Conservation (phyloP, 2,888 invertebrate genomes). For the Spodoptera picta region DNA sequence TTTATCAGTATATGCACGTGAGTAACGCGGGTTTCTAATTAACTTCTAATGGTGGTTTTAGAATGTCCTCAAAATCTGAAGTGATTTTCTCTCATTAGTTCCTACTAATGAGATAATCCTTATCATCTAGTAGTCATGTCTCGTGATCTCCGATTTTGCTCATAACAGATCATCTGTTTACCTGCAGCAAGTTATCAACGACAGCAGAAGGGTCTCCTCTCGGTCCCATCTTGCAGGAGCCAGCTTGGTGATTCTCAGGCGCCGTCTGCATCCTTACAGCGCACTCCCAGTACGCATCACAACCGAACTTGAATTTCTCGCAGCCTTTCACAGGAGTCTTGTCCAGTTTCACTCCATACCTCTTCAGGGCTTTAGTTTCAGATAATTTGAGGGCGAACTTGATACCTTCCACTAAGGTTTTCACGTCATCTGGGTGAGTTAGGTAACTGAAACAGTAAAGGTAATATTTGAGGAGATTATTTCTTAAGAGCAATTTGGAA, state of each 20-base stretch:
- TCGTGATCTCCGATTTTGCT: neutral
- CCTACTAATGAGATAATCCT: no score
- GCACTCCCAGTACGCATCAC: conserved; percentile 94
- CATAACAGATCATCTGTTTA: conserved; percentile 37
- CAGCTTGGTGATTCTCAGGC: conserved; percentile 95
- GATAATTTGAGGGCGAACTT: conserved; percentile 92
- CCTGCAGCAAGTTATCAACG: conserved; percentile 91
- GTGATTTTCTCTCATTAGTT: no score
- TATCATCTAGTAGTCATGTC: no score
- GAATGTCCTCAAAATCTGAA: no score
- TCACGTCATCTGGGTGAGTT: conserved; percentile 93
- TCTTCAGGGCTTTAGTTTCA: conserved; percentile 89
- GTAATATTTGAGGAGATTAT: no score
- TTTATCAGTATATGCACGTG: no score
- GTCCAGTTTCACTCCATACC: conserved; percentile 93
- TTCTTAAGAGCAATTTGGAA: no score
- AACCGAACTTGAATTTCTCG: conserved; percentile 92
- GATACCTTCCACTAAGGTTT: conserved; percentile 94
- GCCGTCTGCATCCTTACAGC: conserved; percentile 92
- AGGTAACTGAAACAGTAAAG: conserved; percentile 86
- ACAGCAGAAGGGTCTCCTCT: conserved; percentile 91
- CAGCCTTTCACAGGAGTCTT: conserved; percentile 92
- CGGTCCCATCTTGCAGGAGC: conserved; percentile 95
- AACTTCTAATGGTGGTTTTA: no score
- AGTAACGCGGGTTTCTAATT: no score